Evolutionary conservation across 2,888 invertebrate species (phyloP), one percentile per base, ranked within the genome.

Genomic region (Mylabris sibirica): DNA sequence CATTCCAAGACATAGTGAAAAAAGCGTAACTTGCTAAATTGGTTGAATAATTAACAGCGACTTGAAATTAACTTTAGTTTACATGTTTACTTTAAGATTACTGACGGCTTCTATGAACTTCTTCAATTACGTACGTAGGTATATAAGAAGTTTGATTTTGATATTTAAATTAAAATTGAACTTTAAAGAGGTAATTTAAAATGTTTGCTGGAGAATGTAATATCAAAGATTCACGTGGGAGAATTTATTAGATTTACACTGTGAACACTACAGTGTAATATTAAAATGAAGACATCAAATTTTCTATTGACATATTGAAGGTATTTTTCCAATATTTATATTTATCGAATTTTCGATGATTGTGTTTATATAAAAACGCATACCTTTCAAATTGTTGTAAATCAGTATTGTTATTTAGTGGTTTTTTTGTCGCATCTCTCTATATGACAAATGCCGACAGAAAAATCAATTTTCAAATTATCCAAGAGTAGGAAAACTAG

Each of bases 301-400:
- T 53, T 22, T 22, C 8, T 22, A 11, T 53, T 53, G 49, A 53
- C 11, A 53, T 20, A 22, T 20, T 44, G 22, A 11, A 20, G 22
- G 49, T 22, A 53, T 53, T 53, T 53, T 11, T 53, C 22, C 49
- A 53, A 53, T 22, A 53, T 53, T 53, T 53, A 22, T 53, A 11
- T 53, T 53, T 53, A 53, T 8, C n/a, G 44, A 44, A 44, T 44
- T n/a, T 44, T 44, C 49, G 20, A 53, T 11, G 11, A 44, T 44
- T 17, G 17, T 44, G 4, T 44, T 44, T 44, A 17, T 17, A n/a
- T n/a, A n/a, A n/a, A 38, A 38, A 14, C 2, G 12, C 38, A 3
- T 14, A 12, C 1, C 14, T 38, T 14, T 38, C 1, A 44, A 44
- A 17, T n/a, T 4, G 17, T 17, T 17, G 1, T n/a, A 44, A 44